Evolutionary conservation across 2,888 invertebrate genomes (phyloP).

Genomic region (Sisyra terminalis): DNA sequence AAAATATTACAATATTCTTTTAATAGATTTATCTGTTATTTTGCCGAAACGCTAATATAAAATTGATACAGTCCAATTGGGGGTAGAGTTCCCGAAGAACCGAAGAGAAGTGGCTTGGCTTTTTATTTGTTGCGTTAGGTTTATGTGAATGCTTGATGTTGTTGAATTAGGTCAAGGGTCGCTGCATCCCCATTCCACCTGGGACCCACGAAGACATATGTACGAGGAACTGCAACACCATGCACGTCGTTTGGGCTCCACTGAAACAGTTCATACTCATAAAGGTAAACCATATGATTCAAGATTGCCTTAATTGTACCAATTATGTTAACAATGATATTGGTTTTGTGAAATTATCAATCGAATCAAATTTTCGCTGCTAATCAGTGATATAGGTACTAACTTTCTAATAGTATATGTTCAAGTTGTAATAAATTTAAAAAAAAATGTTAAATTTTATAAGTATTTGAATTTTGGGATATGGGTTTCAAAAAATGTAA

Average conservation of each 20-base stretch:
- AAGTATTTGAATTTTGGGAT: too few relatives aligned
- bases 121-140: constrained; percentile 10
- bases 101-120: constrained; percentile 5
- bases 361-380: too few relatives aligned
- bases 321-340: too few relatives aligned
- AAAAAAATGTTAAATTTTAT: neutral
- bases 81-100: too few relatives aligned
- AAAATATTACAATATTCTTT: too few relatives aligned
- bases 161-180: constrained; percentile 9
- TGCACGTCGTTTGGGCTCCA: constrained; percentile 39
- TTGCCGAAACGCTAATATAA: too few relatives aligned
- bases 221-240: constrained; percentile 74
- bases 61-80: too few relatives aligned
- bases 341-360: too few relatives aligned
- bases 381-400: too few relatives aligned
- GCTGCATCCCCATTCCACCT: constrained; percentile 49
- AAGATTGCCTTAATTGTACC: too few relatives aligned
- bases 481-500: too few relatives aligned
- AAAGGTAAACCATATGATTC: constrained; percentile 20
- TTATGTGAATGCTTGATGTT: constrained; percentile 9
- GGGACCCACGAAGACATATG: constrained; percentile 80
- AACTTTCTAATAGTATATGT: neutral
- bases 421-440: neutral
- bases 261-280: constrained; percentile 45
- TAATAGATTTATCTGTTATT: too few relatives aligned